phyloP scores from a whole-genome alignment of 2,888 invertebrate genomes.

The Agrotis clavis region DNA sequence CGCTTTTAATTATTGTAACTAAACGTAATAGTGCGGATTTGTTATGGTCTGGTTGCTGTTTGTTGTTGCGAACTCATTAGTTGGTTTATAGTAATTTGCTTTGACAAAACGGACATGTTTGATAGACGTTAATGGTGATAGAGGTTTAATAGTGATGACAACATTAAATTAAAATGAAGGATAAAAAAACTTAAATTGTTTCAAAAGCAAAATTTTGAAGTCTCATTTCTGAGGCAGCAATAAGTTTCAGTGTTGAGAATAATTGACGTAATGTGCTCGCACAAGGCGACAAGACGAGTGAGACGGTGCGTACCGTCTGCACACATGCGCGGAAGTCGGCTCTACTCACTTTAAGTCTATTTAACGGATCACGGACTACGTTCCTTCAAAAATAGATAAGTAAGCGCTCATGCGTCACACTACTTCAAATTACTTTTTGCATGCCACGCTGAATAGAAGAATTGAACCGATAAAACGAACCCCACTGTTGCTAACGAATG shows the following conservation, averaged over 20 bases:
- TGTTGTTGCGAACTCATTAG: slow-evolving; percentile 48
- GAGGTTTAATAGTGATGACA: neutral
- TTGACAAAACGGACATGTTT: slow-evolving; percentile 20
- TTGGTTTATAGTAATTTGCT: slow-evolving; percentile 26
- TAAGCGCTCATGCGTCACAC: slow-evolving; percentile 84
- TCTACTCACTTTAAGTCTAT: slow-evolving; percentile 85
- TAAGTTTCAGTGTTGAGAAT: slow-evolving; percentile 71
- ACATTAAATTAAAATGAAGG: neutral
- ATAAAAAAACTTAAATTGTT: neutral
- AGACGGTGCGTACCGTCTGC: slow-evolving; percentile 82
- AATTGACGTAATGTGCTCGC: slow-evolving; percentile 78
- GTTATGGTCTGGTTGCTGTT: slow-evolving; percentile 40
- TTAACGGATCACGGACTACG: slow-evolving; percentile 86
- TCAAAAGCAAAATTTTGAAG: slow-evolving; percentile 28
- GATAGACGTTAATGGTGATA: neutral
- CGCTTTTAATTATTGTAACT: slow-evolving; percentile 60
- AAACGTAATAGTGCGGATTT: slow-evolving; percentile 51
- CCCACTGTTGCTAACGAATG: slow-evolving; percentile 86
- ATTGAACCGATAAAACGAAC: slow-evolving; percentile 86
- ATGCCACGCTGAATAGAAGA: slow-evolving; percentile 86
- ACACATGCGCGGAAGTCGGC: slow-evolving; percentile 87
- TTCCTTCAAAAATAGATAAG: slow-evolving; percentile 87
- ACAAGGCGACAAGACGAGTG: slow-evolving; percentile 76
- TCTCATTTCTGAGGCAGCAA: slow-evolving; percentile 46
- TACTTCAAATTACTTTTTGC: slow-evolving; percentile 89